Evolutionary conservation across 2,113 vertebrate species (phyloP), one percentile per base, ranked within the genome.

Genomic region (Apteryx mantelli): DNA sequence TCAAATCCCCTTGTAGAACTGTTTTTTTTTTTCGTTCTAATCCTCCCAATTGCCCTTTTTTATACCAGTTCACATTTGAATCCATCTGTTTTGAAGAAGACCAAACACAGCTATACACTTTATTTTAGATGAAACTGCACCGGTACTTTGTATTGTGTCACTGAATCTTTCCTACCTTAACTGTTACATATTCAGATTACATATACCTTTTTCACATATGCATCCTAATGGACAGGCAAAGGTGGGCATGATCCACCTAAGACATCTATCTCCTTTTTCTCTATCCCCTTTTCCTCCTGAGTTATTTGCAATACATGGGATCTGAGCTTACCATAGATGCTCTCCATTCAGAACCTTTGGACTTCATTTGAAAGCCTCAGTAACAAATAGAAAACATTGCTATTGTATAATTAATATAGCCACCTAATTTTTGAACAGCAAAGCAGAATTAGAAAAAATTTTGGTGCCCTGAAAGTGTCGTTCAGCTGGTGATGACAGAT

Each of bases 171-270:
- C 42, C 14, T 76, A 86, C 69, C 56, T 71, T 38, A 89, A 66
- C 3, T 3, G 7, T 36, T 38, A 58, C 0, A 3, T 36, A 26
- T 92, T 77, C 4, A 0, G 34, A 69, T 52, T 64, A 56, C 11
- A 5, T 36, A 56, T 74, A 44, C 58, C 55, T 56, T 48, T 25
- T 65, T 61, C 48, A 69, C 17, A 79, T 22, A 48, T 26, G 64
- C 6, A 48, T 56, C 19, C 1, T 2, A 46, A 25, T 44, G 40
- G 55, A 63, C 34, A 56, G 28, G 30, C 14, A 28, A 90, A 77
- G 17, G 13, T 77, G n/a, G 28, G 44, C 30, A 58, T 24, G 13
- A 83, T 14, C 2, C 40, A 63, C 5, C 7, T 74, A 69, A 83
- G 70, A 8, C 3, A 75, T 21, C 26, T 5, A 3, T n/a, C 34